Evolutionary conservation across 2,113 vertebrate genomes (phyloP), one percentile per base, ranked within the genome.

Genomic region (Xiphias gladius): DNA sequence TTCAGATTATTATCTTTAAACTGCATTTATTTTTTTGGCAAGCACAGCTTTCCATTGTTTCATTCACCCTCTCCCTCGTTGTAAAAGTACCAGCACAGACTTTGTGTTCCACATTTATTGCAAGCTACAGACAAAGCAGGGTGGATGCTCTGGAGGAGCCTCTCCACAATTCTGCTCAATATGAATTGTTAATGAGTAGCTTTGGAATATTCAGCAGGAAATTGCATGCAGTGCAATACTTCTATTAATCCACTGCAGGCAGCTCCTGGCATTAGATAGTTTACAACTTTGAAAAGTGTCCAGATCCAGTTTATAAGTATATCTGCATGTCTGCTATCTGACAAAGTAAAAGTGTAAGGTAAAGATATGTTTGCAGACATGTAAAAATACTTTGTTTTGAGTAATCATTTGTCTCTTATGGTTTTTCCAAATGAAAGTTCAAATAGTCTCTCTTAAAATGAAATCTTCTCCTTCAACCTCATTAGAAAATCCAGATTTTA

Each of bases 181-280:
- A 48, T 64, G 41, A 78, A 79, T 37, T 41, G 79, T 64, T 76
- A 48, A 64, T 82, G 64, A 84, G 57, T 12, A 48, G 39, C 63
- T 76, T 72, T 77, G 58, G 66, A 73, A 74, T 76, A 26, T 35
- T 50, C 66, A 61, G 39, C 14, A 57, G 54, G 28, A 50, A 76
- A 64, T 58, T 35, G 2, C 26, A 70, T 12, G 10, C 14, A 41
- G 39, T 22, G 9, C 20, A 48, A 12, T 28, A 26, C 16, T 16
- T 48, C n/a, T 43, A 73, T 52, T 41, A 58, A 73, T 65, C 7
- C n/a, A 64, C 12, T 57, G 48, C 30, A 30, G 35, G 11, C n/a
- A 58, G 52, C 41, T 11, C 37, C 69, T 73, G 62, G 11, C 14
- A 9, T 71, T 63, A 20, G 19, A 16, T 58, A 32, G 0, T 73